Conservation (phyloP, 2,888 invertebrate species). For the Lasioglossum oenotherae region DNA sequence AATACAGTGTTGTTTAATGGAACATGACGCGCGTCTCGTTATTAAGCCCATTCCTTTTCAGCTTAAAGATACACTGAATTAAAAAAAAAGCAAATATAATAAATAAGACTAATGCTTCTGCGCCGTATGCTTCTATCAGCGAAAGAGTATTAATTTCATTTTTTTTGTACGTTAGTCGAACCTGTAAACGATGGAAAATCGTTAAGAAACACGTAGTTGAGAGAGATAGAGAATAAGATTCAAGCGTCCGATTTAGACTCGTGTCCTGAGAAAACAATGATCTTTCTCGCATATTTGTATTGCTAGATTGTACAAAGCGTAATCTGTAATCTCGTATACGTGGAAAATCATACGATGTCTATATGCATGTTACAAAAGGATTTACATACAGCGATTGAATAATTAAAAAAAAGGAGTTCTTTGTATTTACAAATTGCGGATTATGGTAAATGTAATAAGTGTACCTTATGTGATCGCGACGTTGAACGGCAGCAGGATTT, state of each 20-base stretch:
- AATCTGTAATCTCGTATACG: constrained; percentile 40
- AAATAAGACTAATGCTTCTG: constrained; percentile 28
- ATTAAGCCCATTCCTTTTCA: constrained; percentile 67
- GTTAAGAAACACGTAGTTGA: background rate
- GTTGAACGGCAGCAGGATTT: constrained; percentile 13
- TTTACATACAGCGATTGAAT: constrained; percentile 7
- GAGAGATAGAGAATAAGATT: constrained; percentile 13
- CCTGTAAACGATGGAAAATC: constrained; percentile 2
- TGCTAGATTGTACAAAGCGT: constrained; percentile 54
- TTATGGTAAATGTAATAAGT: constrained; percentile 49
- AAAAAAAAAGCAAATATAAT: background rate
- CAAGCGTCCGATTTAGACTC: background rate
- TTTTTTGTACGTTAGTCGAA: constrained; percentile 12
- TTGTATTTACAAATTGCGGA: constrained; percentile 37
- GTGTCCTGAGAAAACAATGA: background rate
- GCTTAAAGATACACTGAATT: constrained; percentile 23
- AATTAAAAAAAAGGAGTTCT: constrained; percentile 9
- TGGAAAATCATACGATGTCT: constrained; percentile 25
- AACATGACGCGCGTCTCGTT: constrained; percentile 65
- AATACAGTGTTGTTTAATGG: constrained; percentile 73
- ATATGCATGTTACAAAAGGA: constrained; percentile 24
- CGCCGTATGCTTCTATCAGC: constrained; percentile 33
- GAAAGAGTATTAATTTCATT: constrained; percentile 30
- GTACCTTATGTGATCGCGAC: constrained; percentile 51
- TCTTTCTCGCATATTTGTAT: constrained; percentile 40